Evolutionary conservation across 2,888 invertebrate genomes (phyloP).

Genomic region (Athrips mouffetella): DNA sequence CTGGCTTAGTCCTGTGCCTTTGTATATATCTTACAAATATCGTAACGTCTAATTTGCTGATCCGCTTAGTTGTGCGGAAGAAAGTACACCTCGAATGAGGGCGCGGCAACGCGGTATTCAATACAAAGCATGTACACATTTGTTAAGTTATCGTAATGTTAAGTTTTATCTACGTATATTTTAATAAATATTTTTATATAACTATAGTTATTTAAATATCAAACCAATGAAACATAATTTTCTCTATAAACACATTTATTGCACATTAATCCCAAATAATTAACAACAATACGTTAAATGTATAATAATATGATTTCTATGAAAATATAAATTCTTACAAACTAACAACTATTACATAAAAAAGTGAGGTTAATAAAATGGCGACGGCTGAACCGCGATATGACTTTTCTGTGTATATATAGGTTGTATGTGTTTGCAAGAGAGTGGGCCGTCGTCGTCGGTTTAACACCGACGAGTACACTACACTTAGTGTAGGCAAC

Average conservation of each 20-base stretch:
- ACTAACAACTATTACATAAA: not conserved
- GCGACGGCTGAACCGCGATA: too few relatives aligned
- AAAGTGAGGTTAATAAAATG: not conserved
- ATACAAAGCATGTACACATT: conserved; percentile 25
- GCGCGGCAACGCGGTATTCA: not conserved
- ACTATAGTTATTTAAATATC: not conserved
- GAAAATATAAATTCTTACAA: conserved; percentile 2
- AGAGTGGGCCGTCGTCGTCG: too few relatives aligned
- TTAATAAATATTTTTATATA: conserved; percentile 36
- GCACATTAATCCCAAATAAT: not conserved
- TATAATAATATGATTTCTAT: not conserved
- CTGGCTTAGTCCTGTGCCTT: too few relatives aligned
- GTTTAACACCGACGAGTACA: too few relatives aligned
- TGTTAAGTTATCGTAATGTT: conserved; percentile 43
- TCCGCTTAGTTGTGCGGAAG: too few relatives aligned
- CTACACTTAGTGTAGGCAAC: too few relatives aligned
- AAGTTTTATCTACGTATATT: conserved; percentile 46
- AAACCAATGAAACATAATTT: not conserved
- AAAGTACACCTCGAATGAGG: not conserved
- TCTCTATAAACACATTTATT: not conserved
- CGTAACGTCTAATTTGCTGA: too few relatives aligned
- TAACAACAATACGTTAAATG: not conserved
- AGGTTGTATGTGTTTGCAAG: too few relatives aligned
- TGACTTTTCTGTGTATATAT: too few relatives aligned
- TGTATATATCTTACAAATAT: too few relatives aligned